phyloP scores from a whole-genome alignment of 1,140 invertebrate genomes.

The Drosophila elegans region DNA sequence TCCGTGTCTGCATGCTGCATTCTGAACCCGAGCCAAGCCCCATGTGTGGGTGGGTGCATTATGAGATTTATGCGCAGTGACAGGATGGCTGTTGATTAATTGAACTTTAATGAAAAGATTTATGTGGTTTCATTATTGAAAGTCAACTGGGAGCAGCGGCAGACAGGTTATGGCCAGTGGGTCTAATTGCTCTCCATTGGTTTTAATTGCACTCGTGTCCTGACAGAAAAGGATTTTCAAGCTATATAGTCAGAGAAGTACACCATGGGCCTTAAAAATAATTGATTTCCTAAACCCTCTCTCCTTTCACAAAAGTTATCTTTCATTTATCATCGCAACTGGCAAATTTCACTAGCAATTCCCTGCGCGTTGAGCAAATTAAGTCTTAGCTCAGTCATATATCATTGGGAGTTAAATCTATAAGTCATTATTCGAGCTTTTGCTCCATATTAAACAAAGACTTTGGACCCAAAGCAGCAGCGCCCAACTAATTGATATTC shows the following conservation, averaged over 20 bases:
- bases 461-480: conserved; percentile 1
- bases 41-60: conserved; percentile 45
- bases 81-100: conserved; percentile 78
- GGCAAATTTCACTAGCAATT: conserved; percentile 48
- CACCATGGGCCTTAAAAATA: conserved; percentile 1
- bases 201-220: conserved; percentile 42
- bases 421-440: conserved; percentile 67
- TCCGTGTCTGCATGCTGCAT: conserved; percentile 34
- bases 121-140: conserved; percentile 78
- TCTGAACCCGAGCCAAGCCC: conserved; percentile 6
- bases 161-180: conserved; percentile 38
- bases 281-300: conserved; percentile 7
- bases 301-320: conserved; percentile 9
- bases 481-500: conserved; percentile 73
- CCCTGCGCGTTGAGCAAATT: conserved; percentile 34
- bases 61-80: conserved; percentile 74
- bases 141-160: conserved; percentile 24
- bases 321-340: conserved; percentile 29
- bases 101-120: conserved; percentile 83
- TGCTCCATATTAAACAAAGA: conserved; percentile 73
- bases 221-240: conserved; percentile 15
- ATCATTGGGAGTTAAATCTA: conserved; percentile 64
- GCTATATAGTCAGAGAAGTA: not conserved
- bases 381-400: conserved; percentile 48
- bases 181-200: conserved; percentile 65